Conservation (phyloP, 2,888 invertebrate species). For the Sussaba pulchella region DNA sequence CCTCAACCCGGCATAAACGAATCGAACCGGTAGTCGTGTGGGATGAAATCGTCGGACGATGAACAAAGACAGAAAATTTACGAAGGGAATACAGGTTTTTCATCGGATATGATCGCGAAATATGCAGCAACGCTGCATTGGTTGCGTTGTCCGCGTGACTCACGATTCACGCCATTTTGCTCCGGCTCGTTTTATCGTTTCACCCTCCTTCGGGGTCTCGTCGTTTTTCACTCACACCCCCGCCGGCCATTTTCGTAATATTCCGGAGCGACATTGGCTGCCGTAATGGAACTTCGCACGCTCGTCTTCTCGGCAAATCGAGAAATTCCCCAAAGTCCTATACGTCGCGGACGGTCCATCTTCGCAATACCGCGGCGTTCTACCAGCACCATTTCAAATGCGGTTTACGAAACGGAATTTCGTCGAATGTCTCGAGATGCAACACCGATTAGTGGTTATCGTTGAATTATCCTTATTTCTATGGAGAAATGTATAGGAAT, state of each 20-base stretch:
- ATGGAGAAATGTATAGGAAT: too few relatives aligned
- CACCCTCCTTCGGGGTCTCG: constrained; percentile 32
- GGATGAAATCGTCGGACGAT: not conserved
- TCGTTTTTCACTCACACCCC: constrained; percentile 22
- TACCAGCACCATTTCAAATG: too few relatives aligned
- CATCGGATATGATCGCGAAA: constrained; percentile 75
- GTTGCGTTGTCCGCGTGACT: constrained; percentile 70
- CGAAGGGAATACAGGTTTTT: constrained; percentile 70
- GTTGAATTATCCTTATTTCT: too few relatives aligned
- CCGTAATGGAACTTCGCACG: constrained; percentile 14
- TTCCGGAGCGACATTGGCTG: constrained; percentile 14
- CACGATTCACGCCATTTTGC: constrained; percentile 63
- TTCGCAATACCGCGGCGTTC: not conserved
- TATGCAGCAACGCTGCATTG: constrained; percentile 62
- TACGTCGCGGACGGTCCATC: not conserved
- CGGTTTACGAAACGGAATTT: too few relatives aligned
- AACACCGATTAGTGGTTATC: too few relatives aligned
- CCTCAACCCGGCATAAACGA: constrained; percentile 30
- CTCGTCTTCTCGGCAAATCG: constrained; percentile 24
- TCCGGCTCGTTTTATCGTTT: constrained; percentile 58
- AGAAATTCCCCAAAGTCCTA: constrained; percentile 37
- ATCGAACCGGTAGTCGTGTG: constrained; percentile 18
- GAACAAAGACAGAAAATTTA: constrained; percentile 31
- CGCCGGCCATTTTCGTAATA: constrained; percentile 14
- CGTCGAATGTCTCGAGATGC: too few relatives aligned